Conservation (phyloP, 2,113 vertebrate genomes). For the Platysternon megacephalum region DNA sequence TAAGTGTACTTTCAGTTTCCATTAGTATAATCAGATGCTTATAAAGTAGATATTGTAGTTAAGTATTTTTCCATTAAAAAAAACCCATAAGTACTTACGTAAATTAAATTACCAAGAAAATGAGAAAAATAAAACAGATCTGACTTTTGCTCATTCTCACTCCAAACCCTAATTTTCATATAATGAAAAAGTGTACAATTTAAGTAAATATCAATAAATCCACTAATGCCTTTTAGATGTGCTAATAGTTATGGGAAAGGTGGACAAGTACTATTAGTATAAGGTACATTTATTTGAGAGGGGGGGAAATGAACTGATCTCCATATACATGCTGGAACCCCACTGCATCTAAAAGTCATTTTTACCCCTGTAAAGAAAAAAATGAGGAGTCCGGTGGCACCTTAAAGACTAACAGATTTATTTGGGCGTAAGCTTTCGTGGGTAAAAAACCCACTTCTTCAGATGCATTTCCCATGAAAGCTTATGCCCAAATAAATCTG, state of each 20-base stretch:
- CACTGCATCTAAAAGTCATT: not conserved
- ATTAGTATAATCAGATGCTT: not conserved
- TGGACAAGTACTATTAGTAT: not conserved
- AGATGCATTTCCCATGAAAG: too few species aligned
- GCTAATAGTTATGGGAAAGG: not conserved
- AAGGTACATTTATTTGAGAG: not conserved
- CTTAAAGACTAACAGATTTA: too few species aligned
- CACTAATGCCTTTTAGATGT: not conserved
- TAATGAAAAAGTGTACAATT: not conserved
- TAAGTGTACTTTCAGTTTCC: not conserved
- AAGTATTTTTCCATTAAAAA: not conserved
- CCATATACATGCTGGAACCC: not conserved
- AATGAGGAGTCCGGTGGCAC: too few species aligned
- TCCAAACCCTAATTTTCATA: not conserved
- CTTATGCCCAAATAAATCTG: too few species aligned
- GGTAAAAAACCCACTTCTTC: too few species aligned
- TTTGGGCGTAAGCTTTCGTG: too few species aligned
- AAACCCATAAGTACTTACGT: not conserved
- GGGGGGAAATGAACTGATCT: not conserved
- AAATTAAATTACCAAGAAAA: not conserved
- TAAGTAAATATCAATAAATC: not conserved
- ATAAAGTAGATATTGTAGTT: not conserved
- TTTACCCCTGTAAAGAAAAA: not conserved
- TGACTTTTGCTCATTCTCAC: accelerated
- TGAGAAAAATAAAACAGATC: not conserved